These are phyloP conservation scores for Orycteropus afer DNA, from an alignment of 2,113 vertebrate species.

Conservation along the genomic window DNA sequence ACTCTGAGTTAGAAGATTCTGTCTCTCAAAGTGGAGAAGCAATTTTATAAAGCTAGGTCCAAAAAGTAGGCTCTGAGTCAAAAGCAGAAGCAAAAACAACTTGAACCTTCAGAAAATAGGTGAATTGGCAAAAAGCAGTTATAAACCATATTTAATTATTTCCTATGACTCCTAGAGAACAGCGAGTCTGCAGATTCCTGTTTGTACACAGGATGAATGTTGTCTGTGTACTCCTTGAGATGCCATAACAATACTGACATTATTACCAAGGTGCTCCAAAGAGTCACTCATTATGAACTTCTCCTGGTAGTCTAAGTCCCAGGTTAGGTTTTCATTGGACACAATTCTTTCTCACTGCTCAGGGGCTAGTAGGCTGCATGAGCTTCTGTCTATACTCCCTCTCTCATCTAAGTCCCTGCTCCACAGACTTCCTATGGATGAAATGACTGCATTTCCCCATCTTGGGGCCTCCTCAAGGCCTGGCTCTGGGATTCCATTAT, in stretches of 20 bases:
- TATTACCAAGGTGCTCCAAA: neutral
- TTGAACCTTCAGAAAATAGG: conserved; percentile 31
- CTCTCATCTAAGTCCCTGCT: neutral
- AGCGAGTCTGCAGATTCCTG: conserved; percentile 71
- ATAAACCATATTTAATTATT: conserved; percentile 47
- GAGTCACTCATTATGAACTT: neutral
- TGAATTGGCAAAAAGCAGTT: conserved; percentile 67
- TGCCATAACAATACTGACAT: neutral
- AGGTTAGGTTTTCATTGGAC: conserved; percentile 13
- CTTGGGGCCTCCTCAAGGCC: neutral
- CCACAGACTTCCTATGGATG: neutral
- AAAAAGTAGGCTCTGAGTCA: neutral
- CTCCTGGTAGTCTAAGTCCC: neutral
- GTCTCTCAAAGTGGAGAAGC: neutral
- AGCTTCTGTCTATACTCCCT: neutral
- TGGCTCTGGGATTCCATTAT: neutral
- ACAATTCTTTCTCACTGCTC: neutral
- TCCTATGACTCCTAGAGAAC: conserved; percentile 72
- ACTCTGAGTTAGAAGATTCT: neutral
- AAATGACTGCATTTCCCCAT: neutral
- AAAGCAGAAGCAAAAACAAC: neutral
- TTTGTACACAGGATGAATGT: conserved; percentile 55
- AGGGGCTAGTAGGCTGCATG: neutral
- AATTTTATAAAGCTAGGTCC: neutral
- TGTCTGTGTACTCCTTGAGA: conserved; percentile 14